Base-by-base conservation (phyloP, 2,113 vertebrate genomes). In the Apteryx mantelli region DNA sequence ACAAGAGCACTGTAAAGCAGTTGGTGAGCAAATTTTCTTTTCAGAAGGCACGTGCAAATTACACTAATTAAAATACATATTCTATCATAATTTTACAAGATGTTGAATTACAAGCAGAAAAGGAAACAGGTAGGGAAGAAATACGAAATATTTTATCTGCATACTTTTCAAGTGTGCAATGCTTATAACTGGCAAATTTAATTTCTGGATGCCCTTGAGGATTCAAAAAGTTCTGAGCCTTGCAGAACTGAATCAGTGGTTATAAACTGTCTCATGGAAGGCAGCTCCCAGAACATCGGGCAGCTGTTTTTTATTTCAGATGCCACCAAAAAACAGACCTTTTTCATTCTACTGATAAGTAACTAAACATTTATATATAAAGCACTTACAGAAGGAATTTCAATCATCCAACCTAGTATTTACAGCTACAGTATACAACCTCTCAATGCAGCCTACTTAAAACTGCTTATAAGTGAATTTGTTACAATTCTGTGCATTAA, bases 271-370 rank as follows among this genome's bases (percentile, higher is more conserved):
- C 32, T 77, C 38, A 65, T 90, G 64, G 55, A 90, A 83, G 40
- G 79, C 80, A 96, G 73, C 34, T 93, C 52, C 48, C 0, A 0
- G 69, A 93, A 86, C n/a, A 65, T 32, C 1, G 1, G 30, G 77
- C 83, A 94, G 92, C 74, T 94, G 83, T 9, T 93, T 94, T 95
- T 92, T 86, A 91, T 89, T 97, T 96, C 80, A 79, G 42, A 91
- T 91, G 86, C 77, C 81, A 94, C 84, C 61, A 85, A 88, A 90
- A 71, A 3, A 0, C 69, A 93, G 88, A 84, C 52, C 52, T 86
- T 93, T 95, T 93, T 71, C 14, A 36, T 95, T 96, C 77, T 92
- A 19, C 83, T 95, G 94, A 82, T 93, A 95, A 83, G 86, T 86
- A 88, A 86, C 86, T 88, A 94, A 93, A 93, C 91, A 91, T 93